A percentile compares a stretch with the other conserved stretches of the same genome.
phyloP scores from a whole-genome alignment of 2,113 vertebrate genomes.

The Xenus cinereus region DNA sequence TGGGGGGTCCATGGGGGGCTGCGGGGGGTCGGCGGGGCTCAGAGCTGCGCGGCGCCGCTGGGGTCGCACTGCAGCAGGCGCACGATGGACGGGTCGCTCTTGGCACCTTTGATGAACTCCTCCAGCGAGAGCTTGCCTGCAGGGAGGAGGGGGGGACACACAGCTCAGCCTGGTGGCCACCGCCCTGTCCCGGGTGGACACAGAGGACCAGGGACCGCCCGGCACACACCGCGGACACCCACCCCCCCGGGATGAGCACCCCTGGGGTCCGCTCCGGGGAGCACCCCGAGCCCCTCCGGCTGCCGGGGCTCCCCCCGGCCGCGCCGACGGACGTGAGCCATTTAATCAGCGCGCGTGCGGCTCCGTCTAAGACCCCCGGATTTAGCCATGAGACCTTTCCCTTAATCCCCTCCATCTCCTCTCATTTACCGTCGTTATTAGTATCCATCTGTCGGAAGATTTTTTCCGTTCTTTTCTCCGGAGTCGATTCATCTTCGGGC shows the following conservation, averaged over 20 bases:
- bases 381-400: conserved; percentile 50
- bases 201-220: rapidly evolving
- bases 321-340: rapidly evolving
- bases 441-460: conserved; percentile 99
- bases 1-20: neutral
- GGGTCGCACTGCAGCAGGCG: conserved; percentile 85
- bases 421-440: conserved; percentile 93
- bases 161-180: neutral
- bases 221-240: rapidly evolving
- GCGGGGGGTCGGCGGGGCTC: neutral
- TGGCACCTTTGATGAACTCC: conserved; percentile 88
- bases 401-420: conserved; percentile 46
- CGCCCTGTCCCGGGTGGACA: rapidly evolving
- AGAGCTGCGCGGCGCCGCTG: conserved; percentile 83
- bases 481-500: conserved; percentile 98
- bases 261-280: neutral
- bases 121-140: conserved; percentile 83
- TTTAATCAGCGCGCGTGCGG: conserved; percentile 35
- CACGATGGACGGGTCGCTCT: conserved; percentile 85
- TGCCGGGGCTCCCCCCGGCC: rapidly evolving
- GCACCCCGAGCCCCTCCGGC: neutral
- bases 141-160: neutral
- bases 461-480: conserved; percentile 98
- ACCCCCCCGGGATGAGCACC: rapidly evolving
- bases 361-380: neutral